Evolutionary conservation across 1,140 invertebrate genomes (phyloP), one percentile per base, ranked within the genome.

Genomic region (Caenorhabditis brenneri): DNA sequence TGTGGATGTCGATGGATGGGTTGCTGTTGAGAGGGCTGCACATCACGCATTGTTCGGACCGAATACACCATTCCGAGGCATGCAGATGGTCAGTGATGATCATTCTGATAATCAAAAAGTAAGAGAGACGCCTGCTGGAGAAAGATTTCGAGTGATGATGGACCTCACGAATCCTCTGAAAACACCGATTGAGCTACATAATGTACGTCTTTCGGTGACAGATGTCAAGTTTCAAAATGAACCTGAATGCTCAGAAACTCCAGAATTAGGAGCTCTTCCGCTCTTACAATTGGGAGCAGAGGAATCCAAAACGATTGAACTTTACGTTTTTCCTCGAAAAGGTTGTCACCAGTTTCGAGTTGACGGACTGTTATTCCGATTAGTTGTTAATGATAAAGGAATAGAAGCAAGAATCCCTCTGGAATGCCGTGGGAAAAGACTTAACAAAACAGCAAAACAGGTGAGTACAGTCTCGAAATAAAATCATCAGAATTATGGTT

Each of bases 21-120:
- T 74, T 46, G 24, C 36, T 42, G 65, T 74, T 7, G 65, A 74
- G 46, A 29, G 65, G 10, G 65, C 65, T 74, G 65, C 65, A 24
- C 65, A 74, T 24, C 36, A 74, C n/a, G 36, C 65, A 22, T 6
- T 74, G 12, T 74, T 42, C 10, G 65, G 81, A 10, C 22, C 81
- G 0, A 49, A 49, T 42, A 31, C 65, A 36, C 65, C 65, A 12
- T 84, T 36, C n/a, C 78, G 39, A 42, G 65, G 49, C 48, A 65
- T 69, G 55, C 79, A 60, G 19, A 39, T 81, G n/a, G 80, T 81
- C 19, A 60, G 33, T 27, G 80, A 81, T 60, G 80, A 42, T n/a
- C 49, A 58, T n/a, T 79, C 83, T 3, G 83, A 84, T 39, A 84
- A 84, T 49, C 49, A 60, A 27, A 80, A 46, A 46, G 53, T 65